Base-by-base conservation (phyloP, 2,888 invertebrate genomes). In the Leptopilina myrica region DNA sequence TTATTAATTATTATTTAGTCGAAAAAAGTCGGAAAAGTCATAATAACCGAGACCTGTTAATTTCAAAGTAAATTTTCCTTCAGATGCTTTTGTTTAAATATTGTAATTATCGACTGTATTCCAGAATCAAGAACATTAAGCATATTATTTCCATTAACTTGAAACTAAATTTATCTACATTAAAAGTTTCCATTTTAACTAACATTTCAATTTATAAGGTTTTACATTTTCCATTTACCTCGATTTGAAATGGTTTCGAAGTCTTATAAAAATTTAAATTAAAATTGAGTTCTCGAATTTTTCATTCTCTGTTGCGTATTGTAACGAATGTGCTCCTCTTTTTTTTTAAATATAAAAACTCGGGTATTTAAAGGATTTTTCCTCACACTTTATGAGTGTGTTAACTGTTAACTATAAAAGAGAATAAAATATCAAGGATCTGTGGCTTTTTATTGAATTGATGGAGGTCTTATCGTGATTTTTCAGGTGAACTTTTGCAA, bases 401-500 rank as follows among this genome's bases (percentile, higher is more conserved):
- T 33, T 5, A 33, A 33, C 33, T 33, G 4, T 33, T 0, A 15
- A 62, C 7, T 8, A 62, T 20, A 8, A 7, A 1, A 15, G 2
- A 15, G 3, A 5, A 20, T 15, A 15, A 62, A 49, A 49, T 12
- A 49, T 49, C 20, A 20, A 3, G 6, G 43, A 69, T 26, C 69
- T 69, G 49, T 59, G 33, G 33, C 33, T 43, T 64, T 64, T 15
- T 76, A 64, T 64, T 26, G 67, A 76, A n/a, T 69, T 66, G 12
- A 15, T 33, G 33, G 33, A 2, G 33, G 33, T 33, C 33, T 33
- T 33, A 62, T 49, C 56, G 15, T 15, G 53, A 76, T 49, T 65
- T 69, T 53, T 33, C 80, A 93, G 93, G 92, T 81, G 97, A 97
- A 87, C 95, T 97, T 88, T 90, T 97, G 86, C 97, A 97, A 90